Percentiles rank a stretch among this genome's conserved stretches.
phyloP scores from a whole-genome alignment of 2,797 vertebrate genomes.

The Anguilla anguilla region DNA sequence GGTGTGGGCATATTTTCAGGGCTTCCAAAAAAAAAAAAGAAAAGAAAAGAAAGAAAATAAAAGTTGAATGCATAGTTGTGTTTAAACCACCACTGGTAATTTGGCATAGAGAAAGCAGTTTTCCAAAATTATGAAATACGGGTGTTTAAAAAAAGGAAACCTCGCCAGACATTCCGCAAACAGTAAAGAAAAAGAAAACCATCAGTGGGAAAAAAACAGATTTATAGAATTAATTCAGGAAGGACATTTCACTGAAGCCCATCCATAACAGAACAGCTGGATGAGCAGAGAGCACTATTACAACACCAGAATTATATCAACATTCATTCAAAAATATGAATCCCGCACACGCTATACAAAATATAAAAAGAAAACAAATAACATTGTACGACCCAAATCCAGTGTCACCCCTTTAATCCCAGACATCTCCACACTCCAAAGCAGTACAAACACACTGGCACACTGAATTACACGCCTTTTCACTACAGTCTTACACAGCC shows the following conservation, averaged over 20 bases:
- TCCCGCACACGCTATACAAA: slow-evolving; percentile 70
- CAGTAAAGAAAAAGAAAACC: slow-evolving; percentile 14
- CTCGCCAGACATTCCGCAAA: background rate
- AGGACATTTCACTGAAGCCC: slow-evolving; percentile 29
- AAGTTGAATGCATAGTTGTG: background rate
- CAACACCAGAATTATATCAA: slow-evolving; percentile 66
- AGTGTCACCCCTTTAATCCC: slow-evolving; percentile 31
- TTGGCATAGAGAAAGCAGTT: slow-evolving; percentile 3
- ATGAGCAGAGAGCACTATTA: slow-evolving; percentile 45
- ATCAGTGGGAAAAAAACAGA: background rate
- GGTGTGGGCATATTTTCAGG: background rate
- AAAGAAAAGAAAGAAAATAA: background rate
- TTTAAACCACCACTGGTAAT: background rate
- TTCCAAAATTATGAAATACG: slow-evolving; percentile 31
- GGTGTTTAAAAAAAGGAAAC: slow-evolving; percentile 32
- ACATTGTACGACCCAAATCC: slow-evolving; percentile 43
- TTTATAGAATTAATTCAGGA: slow-evolving; percentile 20
- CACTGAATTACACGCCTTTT: slow-evolving; percentile 52
- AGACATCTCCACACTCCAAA: slow-evolving; percentile 52
- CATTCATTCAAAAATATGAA: slow-evolving; percentile 68
- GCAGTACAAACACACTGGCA: slow-evolving; percentile 57
- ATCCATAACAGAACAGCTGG: slow-evolving; percentile 53
- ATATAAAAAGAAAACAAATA: slow-evolving; percentile 59
- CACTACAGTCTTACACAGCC: slow-evolving; percentile 41
- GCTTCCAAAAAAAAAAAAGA: no score